phyloP scores from a whole-genome alignment of 1,140 invertebrate genomes.

The Ceratoteleas bidentatus region DNA sequence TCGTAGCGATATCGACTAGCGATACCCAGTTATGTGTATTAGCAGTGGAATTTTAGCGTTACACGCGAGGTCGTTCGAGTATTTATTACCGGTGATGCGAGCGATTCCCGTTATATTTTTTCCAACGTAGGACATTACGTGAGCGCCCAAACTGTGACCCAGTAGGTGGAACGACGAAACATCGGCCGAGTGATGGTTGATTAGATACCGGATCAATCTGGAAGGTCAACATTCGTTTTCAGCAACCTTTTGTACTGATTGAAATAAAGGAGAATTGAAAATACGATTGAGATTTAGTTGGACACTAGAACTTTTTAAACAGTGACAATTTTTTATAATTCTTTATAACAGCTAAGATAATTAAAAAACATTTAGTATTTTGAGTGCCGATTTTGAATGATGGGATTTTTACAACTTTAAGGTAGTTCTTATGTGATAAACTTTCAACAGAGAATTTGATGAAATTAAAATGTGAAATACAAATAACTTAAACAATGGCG shows the following conservation, averaged over 20 bases:
- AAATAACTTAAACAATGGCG: too few species aligned
- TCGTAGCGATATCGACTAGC: constrained; percentile 10
- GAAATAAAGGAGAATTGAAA: constrained; percentile 31
- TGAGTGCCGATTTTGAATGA: too few species aligned
- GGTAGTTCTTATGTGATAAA: too few species aligned
- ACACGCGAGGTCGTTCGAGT: constrained; percentile 3
- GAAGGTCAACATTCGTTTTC: constrained; percentile 36
- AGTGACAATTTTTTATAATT: too few species aligned
- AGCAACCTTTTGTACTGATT: constrained; percentile 37
- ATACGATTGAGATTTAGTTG: too few species aligned
- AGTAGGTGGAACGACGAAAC: constrained; percentile 71
- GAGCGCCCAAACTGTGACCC: constrained; percentile 79
- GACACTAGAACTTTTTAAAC: too few species aligned
- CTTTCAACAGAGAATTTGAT: too few species aligned
- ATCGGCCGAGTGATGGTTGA: constrained; percentile 44
- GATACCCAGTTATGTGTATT: constrained; percentile 11
- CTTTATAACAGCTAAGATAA: too few species aligned
- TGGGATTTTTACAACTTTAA: too few species aligned
- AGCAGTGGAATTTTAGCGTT: constrained; percentile 15
- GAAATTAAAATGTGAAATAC: too few species aligned
- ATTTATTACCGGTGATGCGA: constrained; percentile 73
- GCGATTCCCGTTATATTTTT: constrained; percentile 71
- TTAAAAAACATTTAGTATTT: too few species aligned
- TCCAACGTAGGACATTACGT: constrained; percentile 75
- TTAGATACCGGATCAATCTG: constrained; percentile 68